Conservation (phyloP, 2,797 vertebrate species). For the Galaxias olidus region DNA sequence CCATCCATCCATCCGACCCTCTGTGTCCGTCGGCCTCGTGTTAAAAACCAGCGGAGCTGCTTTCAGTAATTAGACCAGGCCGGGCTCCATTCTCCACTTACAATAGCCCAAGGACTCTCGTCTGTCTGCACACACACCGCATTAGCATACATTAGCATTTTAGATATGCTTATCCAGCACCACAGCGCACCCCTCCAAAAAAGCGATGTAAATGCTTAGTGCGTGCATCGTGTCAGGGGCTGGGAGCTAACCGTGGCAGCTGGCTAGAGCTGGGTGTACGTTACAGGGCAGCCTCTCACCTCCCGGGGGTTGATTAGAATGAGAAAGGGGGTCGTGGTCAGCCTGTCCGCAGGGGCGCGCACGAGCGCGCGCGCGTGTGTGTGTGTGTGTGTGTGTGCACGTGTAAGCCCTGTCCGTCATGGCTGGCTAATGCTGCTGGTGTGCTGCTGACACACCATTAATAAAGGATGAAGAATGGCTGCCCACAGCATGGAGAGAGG, state of each 20-base stretch:
- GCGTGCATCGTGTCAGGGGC: constrained; percentile 2
- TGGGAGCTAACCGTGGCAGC: constrained; percentile 9
- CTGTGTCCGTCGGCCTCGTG: not conserved
- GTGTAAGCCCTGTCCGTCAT: constrained; percentile 31
- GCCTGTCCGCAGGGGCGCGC: constrained; percentile 26
- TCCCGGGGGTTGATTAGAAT: constrained; percentile 23
- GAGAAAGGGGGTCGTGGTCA: constrained; percentile 36
- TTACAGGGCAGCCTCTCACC: constrained; percentile 25
- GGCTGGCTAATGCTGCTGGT: constrained; percentile 28
- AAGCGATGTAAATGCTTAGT: not conserved
- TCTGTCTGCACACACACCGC: constrained; percentile 22
- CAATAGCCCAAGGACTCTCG: constrained; percentile 35
- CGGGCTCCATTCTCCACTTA: constrained; percentile 43
- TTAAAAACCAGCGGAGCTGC: constrained; percentile 35
- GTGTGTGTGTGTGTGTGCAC: not conserved
- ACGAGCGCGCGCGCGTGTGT: constrained; percentile 19
- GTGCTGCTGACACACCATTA: constrained; percentile 50
- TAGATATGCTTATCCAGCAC: constrained; percentile 9
- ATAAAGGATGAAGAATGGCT: constrained; percentile 53
- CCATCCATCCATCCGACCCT: constrained; percentile 24
- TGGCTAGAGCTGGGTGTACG: constrained; percentile 19
- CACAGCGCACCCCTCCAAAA: not conserved
- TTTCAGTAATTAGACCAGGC: constrained; percentile 56
- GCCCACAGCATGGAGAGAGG: constrained; percentile 25
- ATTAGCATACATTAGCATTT: constrained; percentile 47